Conservation (phyloP, 2,113 vertebrate genomes). For the Halcyon senegalensis region DNA sequence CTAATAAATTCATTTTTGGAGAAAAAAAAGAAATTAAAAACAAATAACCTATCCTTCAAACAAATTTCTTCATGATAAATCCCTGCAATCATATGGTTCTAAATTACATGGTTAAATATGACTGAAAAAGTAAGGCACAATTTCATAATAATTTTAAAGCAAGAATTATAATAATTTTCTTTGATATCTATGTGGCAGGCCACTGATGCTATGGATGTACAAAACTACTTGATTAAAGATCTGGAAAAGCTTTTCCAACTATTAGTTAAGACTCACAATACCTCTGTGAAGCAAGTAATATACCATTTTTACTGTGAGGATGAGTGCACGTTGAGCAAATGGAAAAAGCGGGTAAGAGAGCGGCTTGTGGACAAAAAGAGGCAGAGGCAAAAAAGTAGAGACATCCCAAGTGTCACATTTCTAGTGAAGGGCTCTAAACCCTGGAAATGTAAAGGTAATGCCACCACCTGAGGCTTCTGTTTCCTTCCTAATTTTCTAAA, state of each 20-base stretch:
- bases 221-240: slow-evolving; percentile 50
- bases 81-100: slow-evolving; percentile 65
- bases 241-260: slow-evolving; percentile 34
- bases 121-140: slow-evolving; percentile 68
- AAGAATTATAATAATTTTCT: slow-evolving; percentile 63
- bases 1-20: slow-evolving; percentile 4
- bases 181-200: slow-evolving; percentile 55
- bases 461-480: neutral
- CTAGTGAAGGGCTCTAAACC: neutral
- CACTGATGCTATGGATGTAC: slow-evolving; percentile 29
- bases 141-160: slow-evolving; percentile 66
- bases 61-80: slow-evolving; percentile 56
- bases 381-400: neutral
- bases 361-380: neutral
- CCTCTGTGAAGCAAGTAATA: neutral
- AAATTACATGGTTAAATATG: slow-evolving; percentile 60
- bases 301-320: neutral
- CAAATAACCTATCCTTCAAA: slow-evolving; percentile 56
- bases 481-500: slow-evolving; percentile 6
- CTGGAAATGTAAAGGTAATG: neutral
- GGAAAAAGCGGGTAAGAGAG: neutral
- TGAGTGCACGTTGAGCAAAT: neutral
- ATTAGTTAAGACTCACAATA: slow-evolving; percentile 6
- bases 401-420: neutral
- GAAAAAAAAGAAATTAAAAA: neutral